phyloP scores from a whole-genome alignment of 2,797 vertebrate genomes.

The Pempheris klunzingeri region DNA sequence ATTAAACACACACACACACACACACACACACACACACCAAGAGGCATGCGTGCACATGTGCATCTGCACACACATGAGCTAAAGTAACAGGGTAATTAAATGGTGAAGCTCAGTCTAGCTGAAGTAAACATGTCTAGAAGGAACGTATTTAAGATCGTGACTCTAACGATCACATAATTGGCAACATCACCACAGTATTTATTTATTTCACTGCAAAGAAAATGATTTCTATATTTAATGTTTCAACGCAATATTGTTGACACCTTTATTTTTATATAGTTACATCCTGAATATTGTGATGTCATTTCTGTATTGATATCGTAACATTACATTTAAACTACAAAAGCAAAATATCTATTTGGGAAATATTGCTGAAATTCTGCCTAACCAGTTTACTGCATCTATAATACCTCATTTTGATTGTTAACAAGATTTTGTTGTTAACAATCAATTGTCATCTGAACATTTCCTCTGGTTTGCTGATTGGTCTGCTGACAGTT shows the following conservation, averaged over 20 bases:
- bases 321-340: neutral
- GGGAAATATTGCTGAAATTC: neutral
- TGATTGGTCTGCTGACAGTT: neutral
- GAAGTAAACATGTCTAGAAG: constrained; percentile 72
- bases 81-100: constrained; percentile 56
- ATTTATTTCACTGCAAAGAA: neutral
- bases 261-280: neutral
- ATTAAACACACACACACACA: constrained; percentile 1
- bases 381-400: too few species aligned
- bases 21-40: neutral
- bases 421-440: neutral
- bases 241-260: neutral
- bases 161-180: constrained; percentile 18
- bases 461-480: neutral
- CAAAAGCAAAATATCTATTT: neutral
- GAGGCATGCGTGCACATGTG: constrained; percentile 9
- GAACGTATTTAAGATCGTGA: constrained; percentile 48
- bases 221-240: neutral
- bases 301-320: neutral
- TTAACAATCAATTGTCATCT: neutral
- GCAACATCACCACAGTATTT: neutral
- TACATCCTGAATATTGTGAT: neutral
- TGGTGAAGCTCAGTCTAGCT: constrained; percentile 62
- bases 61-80: constrained; percentile 6
- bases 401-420: neutral